These are phyloP conservation scores for Microcebus lehilahytsara DNA, from an alignment of 2,113 vertebrate species.

Conservation along the genomic window DNA sequence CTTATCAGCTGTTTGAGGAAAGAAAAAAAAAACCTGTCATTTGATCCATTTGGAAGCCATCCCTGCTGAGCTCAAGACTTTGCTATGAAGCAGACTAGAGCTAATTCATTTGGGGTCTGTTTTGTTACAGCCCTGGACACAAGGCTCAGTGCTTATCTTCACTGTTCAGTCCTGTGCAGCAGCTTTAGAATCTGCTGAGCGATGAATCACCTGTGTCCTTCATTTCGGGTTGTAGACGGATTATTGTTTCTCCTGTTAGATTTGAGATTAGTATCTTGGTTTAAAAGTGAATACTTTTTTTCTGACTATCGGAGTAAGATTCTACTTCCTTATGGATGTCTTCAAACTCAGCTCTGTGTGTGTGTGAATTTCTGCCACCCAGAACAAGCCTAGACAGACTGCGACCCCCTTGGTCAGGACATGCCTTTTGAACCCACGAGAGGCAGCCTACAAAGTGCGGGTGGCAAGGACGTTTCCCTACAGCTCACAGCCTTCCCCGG, in stretches of 20 bases:
- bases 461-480: not conserved
- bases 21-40: not conserved
- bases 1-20: constrained; percentile 22
- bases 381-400: not conserved
- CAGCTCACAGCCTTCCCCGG: not conserved
- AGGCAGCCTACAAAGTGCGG: not conserved
- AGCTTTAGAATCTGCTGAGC: not conserved
- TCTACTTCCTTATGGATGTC: not conserved
- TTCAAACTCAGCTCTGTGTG: not conserved
- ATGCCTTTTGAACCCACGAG: not conserved
- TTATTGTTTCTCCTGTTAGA: not conserved
- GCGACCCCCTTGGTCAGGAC: not conserved
- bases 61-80: constrained; percentile 9
- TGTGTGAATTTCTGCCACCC: not conserved
- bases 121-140: not conserved
- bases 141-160: not conserved
- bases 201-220: not conserved
- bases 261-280: not conserved
- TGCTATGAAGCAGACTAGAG: not conserved
- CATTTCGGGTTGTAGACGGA: not conserved
- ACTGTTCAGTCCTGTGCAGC: rapidly evolving
- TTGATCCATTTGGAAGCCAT: constrained; percentile 47
- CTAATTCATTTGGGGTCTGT: not conserved
- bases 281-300: not conserved
- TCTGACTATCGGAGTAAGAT: not conserved